Percentiles rank a stretch among this genome's conserved stretches.
Conservation (phyloP, 23 tunicate genomes). For the Clavelina lepadiformis region DNA sequence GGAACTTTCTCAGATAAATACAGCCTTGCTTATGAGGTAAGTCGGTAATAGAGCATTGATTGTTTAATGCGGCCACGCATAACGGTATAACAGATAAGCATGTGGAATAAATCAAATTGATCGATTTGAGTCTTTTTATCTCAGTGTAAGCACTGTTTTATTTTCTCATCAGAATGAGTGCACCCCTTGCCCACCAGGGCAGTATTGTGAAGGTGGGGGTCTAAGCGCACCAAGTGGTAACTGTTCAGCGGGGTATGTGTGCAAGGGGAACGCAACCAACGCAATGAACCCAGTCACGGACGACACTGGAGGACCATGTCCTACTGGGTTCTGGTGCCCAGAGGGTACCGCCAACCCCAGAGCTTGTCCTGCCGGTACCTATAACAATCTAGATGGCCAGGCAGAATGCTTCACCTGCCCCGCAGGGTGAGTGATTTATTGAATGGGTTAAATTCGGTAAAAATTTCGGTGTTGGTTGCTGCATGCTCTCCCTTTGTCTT, state of each 20-base stretch:
- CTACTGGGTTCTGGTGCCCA: slow-evolving; percentile 78
- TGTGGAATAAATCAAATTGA: not conserved
- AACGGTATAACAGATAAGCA: not conserved
- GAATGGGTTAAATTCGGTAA: not conserved
- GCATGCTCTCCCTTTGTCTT: not conserved
- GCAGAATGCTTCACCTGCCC: slow-evolving; percentile 62
- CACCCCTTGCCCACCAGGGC: slow-evolving; percentile 54
- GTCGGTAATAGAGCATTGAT: slow-evolving; percentile 35
- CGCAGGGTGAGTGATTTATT: slow-evolving; percentile 53
- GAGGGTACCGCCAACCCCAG: slow-evolving; percentile 51
- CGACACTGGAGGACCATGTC: slow-evolving; percentile 82
- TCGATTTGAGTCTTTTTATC: not conserved
- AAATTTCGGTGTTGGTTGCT: not conserved
- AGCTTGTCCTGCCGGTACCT: slow-evolving; percentile 71
- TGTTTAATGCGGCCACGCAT: not conserved
- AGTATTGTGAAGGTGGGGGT: slow-evolving; percentile 55
- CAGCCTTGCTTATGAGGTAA: slow-evolving; percentile 8
- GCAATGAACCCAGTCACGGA: slow-evolving; percentile 24
- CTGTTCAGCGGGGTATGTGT: slow-evolving; percentile 84
- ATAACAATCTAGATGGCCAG: slow-evolving; percentile 44
- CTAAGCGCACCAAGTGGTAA: slow-evolving; percentile 59
- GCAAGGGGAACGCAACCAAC: slow-evolving; percentile 37
- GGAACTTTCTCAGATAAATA: slow-evolving; percentile 31
- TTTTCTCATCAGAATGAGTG: slow-evolving; percentile 57
- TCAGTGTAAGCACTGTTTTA: too few relatives aligned